A percentile compares a stretch with the other conserved stretches of the same genome.
Conservation (phyloP, 2,888 invertebrate genomes). For the Eucriotettix oculatus region DNA sequence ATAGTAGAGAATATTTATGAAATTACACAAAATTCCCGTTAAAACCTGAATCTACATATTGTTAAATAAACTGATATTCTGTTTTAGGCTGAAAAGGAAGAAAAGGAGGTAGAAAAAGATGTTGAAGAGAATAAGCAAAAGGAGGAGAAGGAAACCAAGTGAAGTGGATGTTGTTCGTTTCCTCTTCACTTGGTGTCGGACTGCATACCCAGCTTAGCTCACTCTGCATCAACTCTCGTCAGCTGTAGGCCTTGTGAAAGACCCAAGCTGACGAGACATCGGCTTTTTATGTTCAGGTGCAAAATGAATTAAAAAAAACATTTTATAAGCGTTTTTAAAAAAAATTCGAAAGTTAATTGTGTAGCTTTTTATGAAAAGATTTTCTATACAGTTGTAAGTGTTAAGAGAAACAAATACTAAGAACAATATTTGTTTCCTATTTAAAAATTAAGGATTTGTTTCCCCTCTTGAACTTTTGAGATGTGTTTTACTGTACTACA, state of each 20-base stretch:
- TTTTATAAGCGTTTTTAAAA: constrained; percentile 13
- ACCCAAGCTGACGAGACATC: constrained; percentile 1
- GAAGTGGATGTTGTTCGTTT: constrained; percentile 16
- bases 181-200: constrained; percentile 8
- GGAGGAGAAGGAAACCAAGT: constrained; percentile 39
- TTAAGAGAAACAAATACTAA: background rate
- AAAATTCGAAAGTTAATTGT: constrained; percentile 8
- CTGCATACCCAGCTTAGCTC: constrained; percentile 10
- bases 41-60: too few relatives aligned
- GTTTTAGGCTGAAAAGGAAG: constrained; percentile 60
- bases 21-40: too few relatives aligned
- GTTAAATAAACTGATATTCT: too few relatives aligned
- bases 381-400: constrained; percentile 2
- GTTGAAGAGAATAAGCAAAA: constrained; percentile 45
- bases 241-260: background rate
- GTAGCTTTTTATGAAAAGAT: constrained; percentile 8
- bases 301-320: constrained; percentile 4
- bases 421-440: background rate
- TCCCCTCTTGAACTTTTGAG: constrained; percentile 4
- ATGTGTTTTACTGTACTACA: constrained; percentile 1
- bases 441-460: constrained; percentile 1
- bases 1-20: too few relatives aligned
- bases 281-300: constrained; percentile 9
- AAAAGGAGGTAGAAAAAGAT: constrained; percentile 40
- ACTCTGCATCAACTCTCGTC: constrained; percentile 4